A percentile compares a stretch with the other conserved stretches of the same genome.
Conservation (phyloP, 2,797 vertebrate species). For the Apodemus agrarius region DNA sequence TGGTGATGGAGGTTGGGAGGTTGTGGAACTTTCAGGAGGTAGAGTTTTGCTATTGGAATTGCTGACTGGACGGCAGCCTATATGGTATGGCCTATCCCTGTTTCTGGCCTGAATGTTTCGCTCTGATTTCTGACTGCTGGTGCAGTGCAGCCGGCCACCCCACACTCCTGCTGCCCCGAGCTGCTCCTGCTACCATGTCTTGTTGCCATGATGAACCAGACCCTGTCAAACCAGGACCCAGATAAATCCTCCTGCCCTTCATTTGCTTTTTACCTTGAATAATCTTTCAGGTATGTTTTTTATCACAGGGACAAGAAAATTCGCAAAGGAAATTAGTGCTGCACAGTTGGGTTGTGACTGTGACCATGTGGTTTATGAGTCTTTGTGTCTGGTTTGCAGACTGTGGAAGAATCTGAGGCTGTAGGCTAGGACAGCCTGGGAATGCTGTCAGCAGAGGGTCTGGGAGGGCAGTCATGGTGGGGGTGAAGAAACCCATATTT, state of each 20-base stretch:
- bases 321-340: not conserved
- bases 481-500: not conserved
- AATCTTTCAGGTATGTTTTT: not conserved
- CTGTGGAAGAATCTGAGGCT: not conserved
- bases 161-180: not conserved
- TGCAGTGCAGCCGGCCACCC: not conserved
- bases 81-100: not conserved
- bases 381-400: not conserved
- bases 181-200: not conserved
- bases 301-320: not conserved
- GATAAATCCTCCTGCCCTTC: not conserved
- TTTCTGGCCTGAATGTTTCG: not conserved
- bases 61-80: not conserved
- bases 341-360: not conserved
- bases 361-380: not conserved
- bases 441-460: not conserved
- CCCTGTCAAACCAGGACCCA: not conserved
- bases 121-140: not conserved
- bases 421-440: not conserved
- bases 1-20: not conserved
- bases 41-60: not conserved
- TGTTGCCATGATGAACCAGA: not conserved
- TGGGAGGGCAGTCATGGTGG: not conserved
- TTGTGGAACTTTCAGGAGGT: not conserved
- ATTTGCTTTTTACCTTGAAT: not conserved